Evolutionary conservation across 1,140 invertebrate genomes (phyloP).

Genomic region (Ceratina japonica): DNA sequence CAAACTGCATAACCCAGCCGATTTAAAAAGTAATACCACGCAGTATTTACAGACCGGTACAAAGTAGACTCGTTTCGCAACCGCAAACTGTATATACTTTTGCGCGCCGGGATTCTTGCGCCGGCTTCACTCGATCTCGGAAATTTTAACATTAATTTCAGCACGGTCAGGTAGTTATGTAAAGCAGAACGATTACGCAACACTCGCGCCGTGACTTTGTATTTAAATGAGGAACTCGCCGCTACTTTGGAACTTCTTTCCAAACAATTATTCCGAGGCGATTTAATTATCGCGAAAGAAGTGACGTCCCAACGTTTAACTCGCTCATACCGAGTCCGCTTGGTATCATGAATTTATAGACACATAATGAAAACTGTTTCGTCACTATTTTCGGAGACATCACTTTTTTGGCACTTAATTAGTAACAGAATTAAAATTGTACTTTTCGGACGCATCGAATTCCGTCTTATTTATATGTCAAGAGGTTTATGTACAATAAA

Average conservation of each 20-base stretch:
- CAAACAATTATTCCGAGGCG: slow-evolving; percentile 16
- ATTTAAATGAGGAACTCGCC: slow-evolving; percentile 18
- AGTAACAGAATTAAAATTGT: too few species aligned
- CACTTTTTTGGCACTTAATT: too few species aligned
- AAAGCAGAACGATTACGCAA: slow-evolving; percentile 32
- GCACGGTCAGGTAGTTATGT: slow-evolving; percentile 15
- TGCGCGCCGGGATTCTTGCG: background rate
- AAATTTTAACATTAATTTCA: slow-evolving; percentile 26
- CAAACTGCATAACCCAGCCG: too few species aligned
- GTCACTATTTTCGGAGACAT: too few species aligned
- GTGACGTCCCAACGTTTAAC: background rate
- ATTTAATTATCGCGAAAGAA: background rate
- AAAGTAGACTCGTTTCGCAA: background rate
- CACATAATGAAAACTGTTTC: too few species aligned
- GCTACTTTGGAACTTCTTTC: slow-evolving; percentile 18
- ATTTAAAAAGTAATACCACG: background rate
- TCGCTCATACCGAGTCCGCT: background rate
- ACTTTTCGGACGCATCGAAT: too few species aligned
- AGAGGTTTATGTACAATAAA: too few species aligned
- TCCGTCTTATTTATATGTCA: too few species aligned
- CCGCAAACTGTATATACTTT: background rate
- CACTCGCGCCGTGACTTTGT: slow-evolving; percentile 25
- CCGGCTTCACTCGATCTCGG: slow-evolving; percentile 3
- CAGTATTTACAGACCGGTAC: background rate
- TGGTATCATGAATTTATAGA: background rate